phyloP scores from a whole-genome alignment of 2,113 vertebrate genomes.

The Tiliqua scincoides region DNA sequence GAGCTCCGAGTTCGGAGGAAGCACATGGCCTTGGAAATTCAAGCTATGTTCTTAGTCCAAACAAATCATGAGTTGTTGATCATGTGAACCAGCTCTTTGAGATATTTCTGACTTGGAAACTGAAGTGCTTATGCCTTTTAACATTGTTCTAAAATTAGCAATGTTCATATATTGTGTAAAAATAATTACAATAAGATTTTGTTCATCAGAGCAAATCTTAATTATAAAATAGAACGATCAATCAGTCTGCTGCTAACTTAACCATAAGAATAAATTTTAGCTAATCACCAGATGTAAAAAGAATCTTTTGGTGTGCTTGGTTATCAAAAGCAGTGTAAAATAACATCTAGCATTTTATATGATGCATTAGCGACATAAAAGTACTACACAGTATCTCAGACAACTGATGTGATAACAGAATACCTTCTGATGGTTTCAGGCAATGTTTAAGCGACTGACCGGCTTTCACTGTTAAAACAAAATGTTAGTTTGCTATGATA shows the following conservation, averaged over 20 bases:
- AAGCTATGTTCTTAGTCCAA: too few relatives aligned
- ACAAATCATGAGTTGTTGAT: too few relatives aligned
- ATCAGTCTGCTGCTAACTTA: not conserved
- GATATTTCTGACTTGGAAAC: not conserved
- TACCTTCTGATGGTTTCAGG: conserved; percentile 15
- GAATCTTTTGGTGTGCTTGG: not conserved
- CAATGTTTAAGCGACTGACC: not conserved
- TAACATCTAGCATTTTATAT: not conserved
- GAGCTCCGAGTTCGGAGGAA: too few relatives aligned
- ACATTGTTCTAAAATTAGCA: not conserved
- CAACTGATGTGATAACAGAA: not conserved
- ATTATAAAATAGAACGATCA: not conserved
- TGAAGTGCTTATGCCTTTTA: not conserved
- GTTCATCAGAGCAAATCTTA: not conserved
- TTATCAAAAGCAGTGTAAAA: not conserved
- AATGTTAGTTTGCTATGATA: not conserved
- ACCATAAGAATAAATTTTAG: not conserved
- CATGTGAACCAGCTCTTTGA: not conserved
- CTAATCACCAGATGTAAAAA: not conserved
- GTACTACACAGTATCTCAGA: not conserved
- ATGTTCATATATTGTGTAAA: not conserved
- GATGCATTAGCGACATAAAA: not conserved
- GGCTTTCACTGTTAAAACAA: not conserved
- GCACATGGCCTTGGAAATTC: too few relatives aligned
- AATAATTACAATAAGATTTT: not conserved